Evolutionary conservation across 2,113 vertebrate species (phyloP).

Genomic region (Mirza zaza): DNA sequence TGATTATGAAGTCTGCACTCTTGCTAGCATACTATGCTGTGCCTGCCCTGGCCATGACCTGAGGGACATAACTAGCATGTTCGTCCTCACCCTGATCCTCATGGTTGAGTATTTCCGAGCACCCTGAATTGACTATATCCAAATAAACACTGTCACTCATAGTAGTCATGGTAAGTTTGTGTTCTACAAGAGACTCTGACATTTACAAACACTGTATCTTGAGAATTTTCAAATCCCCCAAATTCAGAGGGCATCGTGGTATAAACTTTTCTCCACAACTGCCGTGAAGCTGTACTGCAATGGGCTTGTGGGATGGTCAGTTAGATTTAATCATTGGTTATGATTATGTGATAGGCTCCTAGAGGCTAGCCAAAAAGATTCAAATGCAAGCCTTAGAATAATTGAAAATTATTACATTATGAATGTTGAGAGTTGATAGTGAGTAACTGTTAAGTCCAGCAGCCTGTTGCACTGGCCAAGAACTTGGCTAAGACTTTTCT

Average conservation of each 20-base stretch:
- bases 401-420: not conserved
- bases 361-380: not conserved
- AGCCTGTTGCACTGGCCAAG: not conserved
- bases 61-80: not conserved
- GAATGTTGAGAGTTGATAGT: not conserved
- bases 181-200: not conserved
- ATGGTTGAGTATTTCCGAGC: slow-evolving; percentile 22
- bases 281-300: not conserved
- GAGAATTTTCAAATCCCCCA: not conserved
- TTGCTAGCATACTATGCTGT: not conserved
- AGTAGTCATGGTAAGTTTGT: not conserved
- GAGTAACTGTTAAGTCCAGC: not conserved
- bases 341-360: not conserved
- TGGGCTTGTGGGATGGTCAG: not conserved
- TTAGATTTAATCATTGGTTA: not conserved
- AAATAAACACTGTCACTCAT: not conserved
- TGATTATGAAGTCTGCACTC: not conserved
- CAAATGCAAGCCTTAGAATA: not conserved
- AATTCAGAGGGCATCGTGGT: not conserved
- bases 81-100: not conserved
- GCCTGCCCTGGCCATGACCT: not conserved
- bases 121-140: not conserved
- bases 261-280: not conserved
- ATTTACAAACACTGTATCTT: not conserved
- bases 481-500: not conserved